These are phyloP conservation scores for Papilio polytes DNA, from an alignment of 1,140 invertebrate species.

Conservation along the genomic window DNA sequence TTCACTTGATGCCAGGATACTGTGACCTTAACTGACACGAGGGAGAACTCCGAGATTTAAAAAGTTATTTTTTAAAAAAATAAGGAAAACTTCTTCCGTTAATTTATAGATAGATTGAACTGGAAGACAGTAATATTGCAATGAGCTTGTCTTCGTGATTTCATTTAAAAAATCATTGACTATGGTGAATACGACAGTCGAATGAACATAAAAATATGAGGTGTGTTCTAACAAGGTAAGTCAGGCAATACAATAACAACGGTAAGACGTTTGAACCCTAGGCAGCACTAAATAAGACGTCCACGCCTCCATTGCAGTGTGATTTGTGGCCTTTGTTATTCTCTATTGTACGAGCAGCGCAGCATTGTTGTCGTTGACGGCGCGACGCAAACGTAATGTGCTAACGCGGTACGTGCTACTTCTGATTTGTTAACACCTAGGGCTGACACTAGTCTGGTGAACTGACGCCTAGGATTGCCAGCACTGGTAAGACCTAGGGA, in stretches of 20 bases:
- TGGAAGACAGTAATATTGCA: neutral
- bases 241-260: constrained; percentile 28
- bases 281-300: constrained; percentile 38
- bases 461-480: neutral
- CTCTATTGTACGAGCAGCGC: constrained; percentile 33
- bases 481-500: neutral
- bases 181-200: neutral
- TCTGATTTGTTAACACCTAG: constrained; percentile 28
- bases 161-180: neutral
- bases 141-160: neutral
- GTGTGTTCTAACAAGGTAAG: constrained; percentile 30
- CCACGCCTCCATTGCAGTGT: constrained; percentile 36
- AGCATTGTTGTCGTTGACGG: constrained; percentile 36
- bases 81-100: no score
- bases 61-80: no score
- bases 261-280: constrained; percentile 24
- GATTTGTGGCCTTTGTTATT: constrained; percentile 41
- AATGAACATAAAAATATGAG: constrained; percentile 8
- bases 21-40: neutral
- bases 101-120: no score
- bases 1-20: neutral
- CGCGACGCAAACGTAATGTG: constrained; percentile 28
- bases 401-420: constrained; percentile 34
- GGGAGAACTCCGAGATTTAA: no score
- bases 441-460: neutral